Percentiles rank a stretch among this genome's conserved stretches.
phyloP scores from a whole-genome alignment of 2,888 invertebrate species.

The Thysanoteuthis rhombus region DNA sequence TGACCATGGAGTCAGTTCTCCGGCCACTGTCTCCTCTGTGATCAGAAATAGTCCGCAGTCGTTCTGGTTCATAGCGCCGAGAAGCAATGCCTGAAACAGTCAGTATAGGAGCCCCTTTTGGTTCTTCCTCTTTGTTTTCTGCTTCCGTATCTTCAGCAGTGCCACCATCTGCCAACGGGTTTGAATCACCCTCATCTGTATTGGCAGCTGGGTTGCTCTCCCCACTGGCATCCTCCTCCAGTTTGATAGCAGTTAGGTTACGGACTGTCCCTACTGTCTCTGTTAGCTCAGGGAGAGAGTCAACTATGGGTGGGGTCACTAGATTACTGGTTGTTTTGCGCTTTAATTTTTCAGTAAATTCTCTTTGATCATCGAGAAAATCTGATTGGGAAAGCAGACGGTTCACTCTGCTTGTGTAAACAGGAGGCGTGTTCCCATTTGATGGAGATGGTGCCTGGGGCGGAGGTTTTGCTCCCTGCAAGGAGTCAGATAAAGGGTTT shows the following conservation, averaged over 20 bases:
- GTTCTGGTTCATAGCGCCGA: constrained; percentile 18
- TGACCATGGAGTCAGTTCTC: neutral
- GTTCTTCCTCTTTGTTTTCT: constrained; percentile 20
- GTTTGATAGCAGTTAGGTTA: neutral
- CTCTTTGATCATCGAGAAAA: constrained; percentile 49
- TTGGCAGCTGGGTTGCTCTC: neutral
- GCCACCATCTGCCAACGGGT: neutral
- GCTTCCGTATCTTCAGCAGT: neutral
- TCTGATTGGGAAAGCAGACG: constrained; percentile 24
- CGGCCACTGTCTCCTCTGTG: constrained; percentile 15
- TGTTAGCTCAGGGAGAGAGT: constrained; percentile 16
- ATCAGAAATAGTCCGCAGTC: constrained; percentile 13
- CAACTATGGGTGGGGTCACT: constrained; percentile 40
- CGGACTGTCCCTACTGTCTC: neutral
- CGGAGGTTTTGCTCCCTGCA: neutral
- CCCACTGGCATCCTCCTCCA: neutral
- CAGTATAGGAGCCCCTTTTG: constrained; percentile 1
- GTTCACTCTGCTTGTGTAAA: constrained; percentile 14
- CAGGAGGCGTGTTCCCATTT: neutral
- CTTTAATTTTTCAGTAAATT: constrained; percentile 60
- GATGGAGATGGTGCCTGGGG: constrained; percentile 20
- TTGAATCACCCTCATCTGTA: neutral
- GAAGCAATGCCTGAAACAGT: constrained; percentile 22
- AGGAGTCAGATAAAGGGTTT: neutral
- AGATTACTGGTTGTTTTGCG: constrained; percentile 49